Base-by-base conservation (phyloP, 2,888 invertebrate species). In the Brachynemurus nebulosus region DNA sequence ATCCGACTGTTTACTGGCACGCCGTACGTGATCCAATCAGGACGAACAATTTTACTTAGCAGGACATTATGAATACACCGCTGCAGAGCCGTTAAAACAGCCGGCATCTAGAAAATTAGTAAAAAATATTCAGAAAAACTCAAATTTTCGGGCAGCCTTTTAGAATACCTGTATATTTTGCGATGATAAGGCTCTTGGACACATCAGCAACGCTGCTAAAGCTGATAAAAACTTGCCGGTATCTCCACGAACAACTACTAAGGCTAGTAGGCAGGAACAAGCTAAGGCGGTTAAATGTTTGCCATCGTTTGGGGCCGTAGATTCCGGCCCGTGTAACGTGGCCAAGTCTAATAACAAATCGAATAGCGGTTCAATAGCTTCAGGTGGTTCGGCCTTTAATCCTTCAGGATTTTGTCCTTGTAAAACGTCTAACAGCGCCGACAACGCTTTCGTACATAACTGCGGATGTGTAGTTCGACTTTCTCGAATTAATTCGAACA, bases 201-300 rank as follows among this genome's bases (percentile, higher is more conserved):
- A 86, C 85, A 92, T 92, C 35, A 91, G 72, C 50, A 95, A 71
- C 19, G 90, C 85, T 3, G 89, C 81, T 27, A 89, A 77, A 4
- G 95, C 90, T 54, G 82, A 80, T 5, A 96, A 70, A 54, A 90
- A 78, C 57, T 90, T 83, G 47, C 91, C 91, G 8, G 93, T 89
- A 61, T 93, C 89, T 4, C 96, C 97, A 44, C 88, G 72, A 2
- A 95, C 93, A 39, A 96, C 86, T 11, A 91, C 89, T 47, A 97
- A 69, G 44, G 92, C 89, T 42, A 96, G 72, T 7, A 98, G 71
- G 53, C 93, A 93, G 2, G 96, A 85, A 60, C 91, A 90, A 41
- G 93, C 90, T 47, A 91, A 75, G 4, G 90, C 81, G 16, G 90
- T 88, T 55, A 95, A 72, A 52, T 75, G 76, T 49, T 72, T 76